Evolutionary conservation across 2,888 invertebrate genomes (phyloP), one percentile per base, ranked within the genome.

Genomic region (Pollenia griseotomentosa): DNA sequence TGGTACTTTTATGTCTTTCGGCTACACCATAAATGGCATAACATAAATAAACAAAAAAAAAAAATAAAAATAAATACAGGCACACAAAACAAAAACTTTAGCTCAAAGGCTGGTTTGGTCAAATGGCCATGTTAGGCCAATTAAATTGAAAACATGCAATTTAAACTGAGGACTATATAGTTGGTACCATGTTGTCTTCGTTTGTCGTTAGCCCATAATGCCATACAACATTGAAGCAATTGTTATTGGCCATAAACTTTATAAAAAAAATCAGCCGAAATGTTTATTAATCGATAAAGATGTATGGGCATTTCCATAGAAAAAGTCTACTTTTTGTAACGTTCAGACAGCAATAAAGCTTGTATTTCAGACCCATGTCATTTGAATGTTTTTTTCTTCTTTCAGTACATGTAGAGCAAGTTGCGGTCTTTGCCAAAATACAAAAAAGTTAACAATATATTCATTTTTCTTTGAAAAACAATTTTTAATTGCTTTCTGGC

Each of bases 221-320:
- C 19, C 68, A 42, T 68, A 19, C 46, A 80, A 80, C 63, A 63
- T 53, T 55, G n/a, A 11, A 53, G 55, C 40, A 70, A 77, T 65
- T 82, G 57, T 57, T 74, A 59, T 46, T 79, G 73, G 78, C 65
- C 71, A 83, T 83, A 83, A 83, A 78, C 78, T 78, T 83, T 65
- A 74, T n/a, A 81, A 65, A 42, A 44, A 46, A 79, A 57, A 59
- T 53, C 53, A 48, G 42, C n/a, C 59, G 57, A 83, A 78, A 68
- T 65, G 33, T 71, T 1, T 5, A 65, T 73, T 73, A 79, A 84
- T 66, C 79, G 59, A 68, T 79, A 83, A 68, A 61, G 16, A 33
- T 73, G 71, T 71, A 80, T 44, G 44, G 70, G 63, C 42, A 33
- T 33, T 33, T 33, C 33, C 33, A 33, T 33, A 33, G 33, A 33